Percentiles rank a stretch among this genome's conserved stretches.
Conservation (phyloP, 2,888 invertebrate species). For the Himalopsyche japonica region DNA sequence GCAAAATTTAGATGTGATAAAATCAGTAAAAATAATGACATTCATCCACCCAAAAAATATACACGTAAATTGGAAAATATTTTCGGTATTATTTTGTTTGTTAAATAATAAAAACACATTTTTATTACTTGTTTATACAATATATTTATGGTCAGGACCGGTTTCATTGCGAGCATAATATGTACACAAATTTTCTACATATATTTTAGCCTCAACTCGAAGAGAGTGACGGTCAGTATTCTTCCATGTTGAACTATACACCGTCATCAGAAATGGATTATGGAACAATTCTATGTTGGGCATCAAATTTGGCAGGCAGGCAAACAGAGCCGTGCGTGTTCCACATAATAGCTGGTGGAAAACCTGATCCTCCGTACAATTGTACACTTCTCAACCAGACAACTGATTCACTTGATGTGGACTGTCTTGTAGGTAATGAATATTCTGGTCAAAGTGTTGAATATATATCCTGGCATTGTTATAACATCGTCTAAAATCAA, state of each 20-base stretch:
- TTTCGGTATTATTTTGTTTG: too few species aligned
- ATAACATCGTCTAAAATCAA: too few species aligned
- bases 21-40: too few species aligned
- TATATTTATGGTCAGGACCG: too few species aligned
- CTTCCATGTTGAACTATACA: slow-evolving; percentile 61
- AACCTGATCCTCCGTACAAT: slow-evolving; percentile 77
- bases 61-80: too few species aligned
- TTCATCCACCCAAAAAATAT: too few species aligned
- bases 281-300: slow-evolving; percentile 77
- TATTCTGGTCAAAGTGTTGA: not conserved
- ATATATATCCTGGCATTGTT: not conserved
- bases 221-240: slow-evolving; percentile 47
- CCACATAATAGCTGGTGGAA: slow-evolving; percentile 77
- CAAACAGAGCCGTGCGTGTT: slow-evolving; percentile 76
- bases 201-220: slow-evolving; percentile 41
- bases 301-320: slow-evolving; percentile 70
- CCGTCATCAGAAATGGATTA: slow-evolving; percentile 73
- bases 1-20: too few species aligned
- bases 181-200: not conserved
- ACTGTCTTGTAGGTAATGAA: slow-evolving; percentile 64
- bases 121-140: too few species aligned
- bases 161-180: too few species aligned
- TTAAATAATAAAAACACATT: too few species aligned
- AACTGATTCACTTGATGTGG: slow-evolving; percentile 73
- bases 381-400: slow-evolving; percentile 79